Evolutionary conservation across 2,797 vertebrate genomes (phyloP).

Genomic region (Siniperca undulata): DNA sequence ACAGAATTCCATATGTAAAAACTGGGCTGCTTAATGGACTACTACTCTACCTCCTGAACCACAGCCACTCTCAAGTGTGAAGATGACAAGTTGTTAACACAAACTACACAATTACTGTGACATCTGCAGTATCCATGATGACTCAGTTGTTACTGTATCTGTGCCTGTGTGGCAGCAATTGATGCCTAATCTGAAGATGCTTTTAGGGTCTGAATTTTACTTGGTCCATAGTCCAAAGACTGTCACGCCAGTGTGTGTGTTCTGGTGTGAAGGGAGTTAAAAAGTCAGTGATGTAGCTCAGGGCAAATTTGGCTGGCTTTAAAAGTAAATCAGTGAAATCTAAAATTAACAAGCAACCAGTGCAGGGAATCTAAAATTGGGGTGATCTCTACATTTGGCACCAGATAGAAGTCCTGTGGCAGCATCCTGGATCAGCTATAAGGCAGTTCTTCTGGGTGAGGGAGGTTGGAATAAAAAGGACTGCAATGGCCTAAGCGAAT

Average conservation of each 20-base stretch:
- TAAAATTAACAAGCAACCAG: slow-evolving; percentile 24
- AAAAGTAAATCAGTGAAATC: slow-evolving; percentile 24
- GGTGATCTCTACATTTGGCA: slow-evolving; percentile 27
- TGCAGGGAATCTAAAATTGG: slow-evolving; percentile 20
- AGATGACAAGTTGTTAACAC: slow-evolving; percentile 17
- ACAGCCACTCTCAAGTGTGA: slow-evolving; percentile 13
- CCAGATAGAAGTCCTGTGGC: background rate
- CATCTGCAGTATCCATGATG: slow-evolving; percentile 6
- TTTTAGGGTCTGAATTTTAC: slow-evolving; percentile 3
- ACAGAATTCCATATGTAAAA: background rate
- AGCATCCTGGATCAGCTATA: slow-evolving; percentile 1
- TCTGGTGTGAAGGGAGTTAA: slow-evolving; percentile 2
- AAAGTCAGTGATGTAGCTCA: slow-evolving; percentile 5
- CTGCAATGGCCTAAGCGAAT: background rate
- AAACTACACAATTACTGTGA: slow-evolving; percentile 25
- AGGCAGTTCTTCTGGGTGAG: slow-evolving; percentile 9
- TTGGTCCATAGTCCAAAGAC: background rate
- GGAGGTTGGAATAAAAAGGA: slow-evolving; percentile 13
- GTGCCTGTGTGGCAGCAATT: background rate
- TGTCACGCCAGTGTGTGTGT: background rate
- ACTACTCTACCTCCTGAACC: background rate
- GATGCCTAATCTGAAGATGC: slow-evolving; percentile 1
- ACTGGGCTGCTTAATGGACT: background rate
- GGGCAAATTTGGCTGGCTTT: slow-evolving; percentile 1
- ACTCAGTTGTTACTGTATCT: slow-evolving; percentile 3